Base-by-base conservation (phyloP, 2,797 vertebrate genomes). In the Orestias chungarensis region DNA sequence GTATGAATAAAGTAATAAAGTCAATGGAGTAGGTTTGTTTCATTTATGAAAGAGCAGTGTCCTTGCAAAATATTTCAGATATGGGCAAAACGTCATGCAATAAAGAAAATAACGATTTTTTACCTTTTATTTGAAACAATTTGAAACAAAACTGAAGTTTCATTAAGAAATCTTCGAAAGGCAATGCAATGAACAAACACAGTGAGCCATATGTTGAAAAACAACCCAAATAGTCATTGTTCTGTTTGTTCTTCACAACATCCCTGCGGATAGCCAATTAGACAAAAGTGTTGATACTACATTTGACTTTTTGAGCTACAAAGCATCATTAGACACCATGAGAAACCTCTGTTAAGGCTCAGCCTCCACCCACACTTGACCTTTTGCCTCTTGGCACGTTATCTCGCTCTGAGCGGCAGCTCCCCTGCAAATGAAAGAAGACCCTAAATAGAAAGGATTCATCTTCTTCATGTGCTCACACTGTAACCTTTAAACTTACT, bases 301-400 rank as follows among this genome's bases (percentile, higher is more conserved):
- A 74, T 91, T 79, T 89, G 89, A 90, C 88, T 90, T 83, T 82
- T 68, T 73, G 70, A 5, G 78, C 79, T 84, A 88, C 85, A 92
- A 91, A 91, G 88, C 87, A 83, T 87, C 87, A 89, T 91, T 93
- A 92, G 81, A 73, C 83, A 71, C 70, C 70, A 65, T n/a, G 71
- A 86, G 79, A 80, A 75, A 57, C 50, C 80, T 80, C 61, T 38
- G 71, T 55, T 79, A 64, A 52, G 64, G 73, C 75, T 79, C 78
- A 18, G 52, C 70, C 27, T 25, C 81, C 87, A 31, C 90, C 90
- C 87, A 91, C 89, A 78, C 82, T 68, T 69, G 87, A 88, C 90
- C 90, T 87, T 84, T 88, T n/a, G 77, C 86, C 88, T 80, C 76
- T 35, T 70, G 76, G 81, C 80, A 35, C 76, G 73, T 86, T 88